Evolutionary conservation across 1,140 invertebrate species (phyloP), one percentile per base, ranked within the genome.

Genomic region (Wasmannia auropunctata): DNA sequence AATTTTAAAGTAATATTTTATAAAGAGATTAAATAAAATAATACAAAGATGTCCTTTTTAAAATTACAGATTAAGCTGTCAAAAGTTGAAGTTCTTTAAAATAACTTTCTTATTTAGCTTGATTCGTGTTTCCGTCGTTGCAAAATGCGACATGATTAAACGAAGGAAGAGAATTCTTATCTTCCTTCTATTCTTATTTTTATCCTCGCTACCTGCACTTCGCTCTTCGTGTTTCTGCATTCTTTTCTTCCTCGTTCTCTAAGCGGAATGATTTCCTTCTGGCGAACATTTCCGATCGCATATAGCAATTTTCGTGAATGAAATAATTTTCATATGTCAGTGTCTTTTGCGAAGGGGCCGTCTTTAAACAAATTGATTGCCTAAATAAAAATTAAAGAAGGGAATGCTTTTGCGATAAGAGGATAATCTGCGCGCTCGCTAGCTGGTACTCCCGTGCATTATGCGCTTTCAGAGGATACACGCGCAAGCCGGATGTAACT

Each of bases 331-430:
- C 54, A 60, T 46, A 10, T 25, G 34, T 14, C 65, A 22, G 19
- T 16, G n/a, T 31, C 40, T 56, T 22, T 60, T 25, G 31, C 43
- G 31, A 60, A n/a, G n/a, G n/a, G 56, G 25, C 37, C 58, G 67
- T 37, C 65, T 90, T 91, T 93, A 91, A 91, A 90, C 89, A 91
- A 90, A 91, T 92, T 88, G 88, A 92, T 93, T 90, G 89, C 77
- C 88, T 91, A 93, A 94, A 94, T 91, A 90, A 90, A 86, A 91
- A 93, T 94, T 93, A 93, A 94, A 93, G 92, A 93, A 65, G 79
- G 88, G 90, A 74, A 72, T 87, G 85, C 86, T 91, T 90, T 62
- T 16, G 67, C 85, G 67, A 62, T 79, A 43, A 87, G 67, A 87
- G 80, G 85, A 60, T 16, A 58, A 67, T 88, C 54, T 40, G 54